Percentiles rank a stretch among this genome's conserved stretches.
Evolutionary conservation across 2,888 invertebrate genomes (phyloP).

Genomic region (Lasioglossum figueresi): DNA sequence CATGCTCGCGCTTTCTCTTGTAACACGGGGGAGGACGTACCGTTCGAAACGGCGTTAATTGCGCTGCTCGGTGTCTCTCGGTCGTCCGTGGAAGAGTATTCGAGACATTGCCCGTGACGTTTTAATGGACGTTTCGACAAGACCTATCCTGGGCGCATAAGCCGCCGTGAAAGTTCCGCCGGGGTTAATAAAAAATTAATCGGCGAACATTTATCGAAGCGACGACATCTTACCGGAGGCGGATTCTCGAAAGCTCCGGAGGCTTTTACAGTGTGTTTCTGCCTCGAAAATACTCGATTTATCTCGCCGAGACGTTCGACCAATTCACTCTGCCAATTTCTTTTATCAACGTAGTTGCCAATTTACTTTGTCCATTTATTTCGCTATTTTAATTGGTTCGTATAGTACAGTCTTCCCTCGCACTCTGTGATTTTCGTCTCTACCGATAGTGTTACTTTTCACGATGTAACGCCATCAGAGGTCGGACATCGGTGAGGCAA

Average conservation of each 20-base stretch:
- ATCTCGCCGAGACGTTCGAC: neutral
- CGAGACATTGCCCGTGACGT: slow-evolving; percentile 28
- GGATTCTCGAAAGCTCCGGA: neutral
- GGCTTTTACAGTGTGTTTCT: neutral
- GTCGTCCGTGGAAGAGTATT: neutral
- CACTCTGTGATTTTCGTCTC: too few relatives aligned
- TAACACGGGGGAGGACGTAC: neutral
- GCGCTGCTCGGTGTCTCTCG: neutral
- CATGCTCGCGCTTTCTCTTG: slow-evolving; percentile 40
- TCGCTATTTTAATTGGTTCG: neutral
- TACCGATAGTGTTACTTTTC: too few relatives aligned
- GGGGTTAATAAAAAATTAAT: slow-evolving; percentile 29
- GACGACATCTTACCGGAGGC: neutral
- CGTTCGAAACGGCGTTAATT: slow-evolving; percentile 21
- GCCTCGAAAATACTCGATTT: neutral
- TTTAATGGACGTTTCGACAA: slow-evolving; percentile 30
- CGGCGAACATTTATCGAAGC: neutral
- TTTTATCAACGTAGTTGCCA: neutral
- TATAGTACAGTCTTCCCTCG: too few relatives aligned
- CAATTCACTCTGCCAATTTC: neutral
- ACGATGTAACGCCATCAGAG: too few relatives aligned
- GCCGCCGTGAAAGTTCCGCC: slow-evolving; percentile 37
- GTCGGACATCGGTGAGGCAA: too few relatives aligned
- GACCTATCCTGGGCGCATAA: slow-evolving; percentile 26
- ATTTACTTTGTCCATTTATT: neutral